Evolutionary conservation across 2,113 vertebrate genomes (phyloP).

Genomic region (Aspidoscelis tigris): DNA sequence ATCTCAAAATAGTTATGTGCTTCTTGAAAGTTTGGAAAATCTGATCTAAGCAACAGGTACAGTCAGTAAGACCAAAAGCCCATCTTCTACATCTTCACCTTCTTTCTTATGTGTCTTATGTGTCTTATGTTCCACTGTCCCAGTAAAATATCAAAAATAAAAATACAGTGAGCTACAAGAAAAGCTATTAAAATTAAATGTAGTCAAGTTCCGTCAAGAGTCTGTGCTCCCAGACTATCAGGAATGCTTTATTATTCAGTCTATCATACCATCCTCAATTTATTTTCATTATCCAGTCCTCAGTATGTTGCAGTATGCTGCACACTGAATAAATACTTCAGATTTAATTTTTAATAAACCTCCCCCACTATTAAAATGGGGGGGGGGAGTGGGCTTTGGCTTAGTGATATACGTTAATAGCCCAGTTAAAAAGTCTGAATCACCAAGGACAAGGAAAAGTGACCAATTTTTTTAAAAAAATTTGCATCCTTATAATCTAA

Average conservation of each 20-base stretch:
- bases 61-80: constrained; percentile 54
- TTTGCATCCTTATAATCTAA: neutral
- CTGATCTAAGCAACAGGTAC: constrained; percentile 8
- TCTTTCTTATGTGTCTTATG: constrained; percentile 41
- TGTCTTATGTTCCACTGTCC: constrained; percentile 55
- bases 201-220: constrained; percentile 28
- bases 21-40: too few species aligned
- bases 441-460: neutral
- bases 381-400: too few species aligned
- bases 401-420: neutral
- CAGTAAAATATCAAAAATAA: constrained; percentile 60
- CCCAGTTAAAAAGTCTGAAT: neutral
- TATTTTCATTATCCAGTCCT: constrained; percentile 10
- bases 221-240: constrained; percentile 16
- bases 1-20: too few species aligned
- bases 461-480: neutral
- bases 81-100: constrained; percentile 35
- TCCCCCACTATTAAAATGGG: neutral
- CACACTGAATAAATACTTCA: constrained; percentile 16
- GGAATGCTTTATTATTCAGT: neutral
- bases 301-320: neutral
- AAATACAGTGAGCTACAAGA: constrained; percentile 41
- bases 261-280: constrained; percentile 11
- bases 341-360: constrained; percentile 5
- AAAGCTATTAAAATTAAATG: constrained; percentile 38